These are phyloP conservation scores for Clepsis dumicolana DNA, from an alignment of 2,888 invertebrate species.

Conservation along the genomic window DNA sequence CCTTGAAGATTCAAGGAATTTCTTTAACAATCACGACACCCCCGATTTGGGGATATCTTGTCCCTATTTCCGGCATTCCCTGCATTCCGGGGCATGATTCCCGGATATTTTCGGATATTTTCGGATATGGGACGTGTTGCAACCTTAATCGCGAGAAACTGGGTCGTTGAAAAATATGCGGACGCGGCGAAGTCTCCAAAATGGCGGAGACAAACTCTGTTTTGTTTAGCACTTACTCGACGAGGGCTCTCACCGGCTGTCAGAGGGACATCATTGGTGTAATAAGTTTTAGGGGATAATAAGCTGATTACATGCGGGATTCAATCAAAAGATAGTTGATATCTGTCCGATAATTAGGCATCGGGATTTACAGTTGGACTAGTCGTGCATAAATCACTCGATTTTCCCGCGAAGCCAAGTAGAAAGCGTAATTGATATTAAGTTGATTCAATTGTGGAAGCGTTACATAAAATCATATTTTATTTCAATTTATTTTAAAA, in stretches of 20 bases:
- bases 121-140: not conserved
- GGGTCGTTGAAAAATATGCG: slow-evolving; percentile 70
- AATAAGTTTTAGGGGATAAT: slow-evolving; percentile 12
- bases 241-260: slow-evolving; percentile 45
- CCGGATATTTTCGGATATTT: not conserved
- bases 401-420: no score
- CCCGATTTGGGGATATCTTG: not conserved
- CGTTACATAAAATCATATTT: no score
- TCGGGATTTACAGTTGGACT: no score
- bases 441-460: no score
- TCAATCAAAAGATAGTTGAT: not conserved
- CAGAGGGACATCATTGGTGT: slow-evolving; percentile 39
- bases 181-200: slow-evolving; percentile 61
- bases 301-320: slow-evolving; percentile 14
- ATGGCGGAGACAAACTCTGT: slow-evolving; percentile 57
- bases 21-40: not conserved
- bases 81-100: not conserved
- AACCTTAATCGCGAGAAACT: slow-evolving; percentile 52
- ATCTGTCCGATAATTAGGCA: no score
- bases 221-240: slow-evolving; percentile 70
- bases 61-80: not conserved
- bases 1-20: not conserved
- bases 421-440: no score
- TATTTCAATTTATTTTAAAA: no score
- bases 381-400: no score